Base-by-base conservation (phyloP, 2,113 vertebrate species). In the Chloebia gouldiae region DNA sequence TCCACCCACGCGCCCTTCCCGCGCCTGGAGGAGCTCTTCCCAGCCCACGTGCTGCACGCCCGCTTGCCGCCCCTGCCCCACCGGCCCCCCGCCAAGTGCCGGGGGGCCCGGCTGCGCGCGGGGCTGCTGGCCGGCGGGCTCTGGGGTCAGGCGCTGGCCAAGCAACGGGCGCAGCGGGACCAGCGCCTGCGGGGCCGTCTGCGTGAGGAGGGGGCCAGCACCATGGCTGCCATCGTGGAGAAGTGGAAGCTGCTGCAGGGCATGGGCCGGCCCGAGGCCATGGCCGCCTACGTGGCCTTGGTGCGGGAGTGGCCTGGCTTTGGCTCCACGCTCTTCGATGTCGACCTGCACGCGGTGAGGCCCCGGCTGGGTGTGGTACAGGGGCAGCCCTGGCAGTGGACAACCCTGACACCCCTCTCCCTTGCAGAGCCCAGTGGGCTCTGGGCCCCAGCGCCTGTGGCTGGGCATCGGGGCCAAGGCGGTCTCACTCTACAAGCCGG, bases 271-370 rank as follows among this genome's bases (percentile, higher is more conserved):
- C 96, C 98, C 25, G 99, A 99, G 95, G 99, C 98, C 96, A 99
- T 99, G 98, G 98, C 99, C 2, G 98, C 99, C 90, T 99, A 99
- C 90, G 97, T 99, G 97, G 97, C 98, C 19, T 98, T 99, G 87
- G 98, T 98, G 60, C 98, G 98, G 69, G 98, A 98, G 97, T 99
- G 99, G 99, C 98, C 99, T 0, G 99, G 98, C 68, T 99, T 99
- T 30, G 99, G 99, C 93, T 99, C 99, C 97, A 99, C 99, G 4
- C 98, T 99, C 89, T 99, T 99, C 35, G 99, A 99, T 57, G 98
- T 99, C 50, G 98, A 99, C 96, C 98, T 99, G 94, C 99, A 98
- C 20, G 97, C 96, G 96, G 99, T 99, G 98, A 99, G 99, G 54
- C 57, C 7, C 28, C 0, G 5, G 81, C 4, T 3, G 35, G 30